phyloP scores from a whole-genome alignment of 92 coral and sea anemone species.

The Blastomussa wellsi region DNA sequence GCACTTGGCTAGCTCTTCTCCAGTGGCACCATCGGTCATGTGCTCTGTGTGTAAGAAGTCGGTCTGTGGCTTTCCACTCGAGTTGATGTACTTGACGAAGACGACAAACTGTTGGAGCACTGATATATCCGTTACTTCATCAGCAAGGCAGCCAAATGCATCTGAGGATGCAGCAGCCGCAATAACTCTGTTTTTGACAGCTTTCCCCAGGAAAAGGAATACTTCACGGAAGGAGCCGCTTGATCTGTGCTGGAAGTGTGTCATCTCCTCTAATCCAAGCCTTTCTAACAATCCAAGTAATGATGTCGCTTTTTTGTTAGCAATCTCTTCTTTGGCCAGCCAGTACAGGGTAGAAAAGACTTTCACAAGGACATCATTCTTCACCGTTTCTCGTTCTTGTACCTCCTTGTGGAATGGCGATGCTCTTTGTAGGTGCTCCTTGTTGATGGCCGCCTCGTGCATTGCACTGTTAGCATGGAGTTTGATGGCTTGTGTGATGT shows the following conservation, averaged over 20 bases:
- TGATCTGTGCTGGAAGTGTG: conserved; percentile 45
- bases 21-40: conserved; percentile 40
- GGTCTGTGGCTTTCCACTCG: conserved; percentile 36
- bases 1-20: conserved; percentile 37
- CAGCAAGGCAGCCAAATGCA: conserved; percentile 19
- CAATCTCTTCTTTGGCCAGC: no score
- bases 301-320: conserved; percentile 7
- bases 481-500: conserved; percentile 38
- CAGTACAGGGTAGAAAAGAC: no score
- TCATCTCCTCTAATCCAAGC: conserved; percentile 37
- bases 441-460: conserved; percentile 44
- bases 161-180: conserved; percentile 4
- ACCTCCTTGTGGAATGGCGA: conserved; percentile 51
- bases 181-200: conserved; percentile 17
- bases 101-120: conserved; percentile 37
- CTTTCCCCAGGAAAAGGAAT: conserved; percentile 43
- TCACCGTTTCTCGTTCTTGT: conserved; percentile 39
- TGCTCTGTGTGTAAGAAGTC: conserved; percentile 28
- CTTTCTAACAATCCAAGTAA: conserved; percentile 38
- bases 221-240: neutral
- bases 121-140: conserved; percentile 28
- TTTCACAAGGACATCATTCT: conserved; percentile 13
- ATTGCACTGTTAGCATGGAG: conserved; percentile 41
- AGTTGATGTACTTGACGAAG: conserved; percentile 43
- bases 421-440: conserved; percentile 46